A percentile compares a stretch with the other conserved stretches of the same genome.
Evolutionary conservation across 2,888 invertebrate species (phyloP).

Genomic region (Sphecodes monilicornis): DNA sequence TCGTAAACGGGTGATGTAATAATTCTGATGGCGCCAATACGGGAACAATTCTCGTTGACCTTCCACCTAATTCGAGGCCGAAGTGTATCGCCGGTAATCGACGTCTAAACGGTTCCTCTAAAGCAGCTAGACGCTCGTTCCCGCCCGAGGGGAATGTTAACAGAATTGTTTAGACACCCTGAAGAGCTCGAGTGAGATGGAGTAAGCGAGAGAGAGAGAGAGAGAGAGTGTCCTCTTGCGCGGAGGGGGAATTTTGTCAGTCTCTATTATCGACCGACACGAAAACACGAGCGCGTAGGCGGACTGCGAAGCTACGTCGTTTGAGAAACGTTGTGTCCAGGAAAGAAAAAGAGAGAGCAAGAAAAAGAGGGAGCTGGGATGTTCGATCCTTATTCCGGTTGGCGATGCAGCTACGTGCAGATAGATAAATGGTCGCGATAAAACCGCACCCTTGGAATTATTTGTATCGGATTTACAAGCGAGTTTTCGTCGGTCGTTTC

Average conservation of each 20-base stretch:
- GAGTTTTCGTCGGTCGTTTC: conserved; percentile 16
- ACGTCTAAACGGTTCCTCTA: not conserved
- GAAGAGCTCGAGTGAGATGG: not conserved
- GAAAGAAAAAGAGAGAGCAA: not conserved
- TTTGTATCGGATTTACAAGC: conserved; percentile 27
- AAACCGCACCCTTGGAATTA: conserved; percentile 39
- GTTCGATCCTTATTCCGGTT: conserved; percentile 13
- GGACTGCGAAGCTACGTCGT: not conserved
- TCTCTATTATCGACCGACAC: conserved; percentile 21
- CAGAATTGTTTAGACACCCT: conserved; percentile 10
- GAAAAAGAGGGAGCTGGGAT: not conserved
- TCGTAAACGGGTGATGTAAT: conserved; percentile 10
- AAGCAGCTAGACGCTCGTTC: conserved; percentile 3
- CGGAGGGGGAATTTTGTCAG: conserved; percentile 10
- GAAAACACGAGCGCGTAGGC: conserved; percentile 20
- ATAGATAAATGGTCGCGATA: conserved; percentile 33
- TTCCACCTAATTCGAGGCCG: conserved; percentile 12
- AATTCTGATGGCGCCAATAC: conserved; percentile 11
- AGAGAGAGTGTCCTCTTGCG: not conserved
- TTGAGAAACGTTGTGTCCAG: conserved; percentile 3
- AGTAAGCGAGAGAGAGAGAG: not conserved
- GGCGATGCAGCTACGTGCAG: conserved; percentile 7
- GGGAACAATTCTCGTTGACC: conserved; percentile 8
- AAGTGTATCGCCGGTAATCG: conserved; percentile 4
- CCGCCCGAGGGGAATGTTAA: conserved; percentile 7